These are phyloP conservation scores for Amyelois transitella DNA, from an alignment of 1,140 invertebrate genomes.

Conservation along the genomic window DNA sequence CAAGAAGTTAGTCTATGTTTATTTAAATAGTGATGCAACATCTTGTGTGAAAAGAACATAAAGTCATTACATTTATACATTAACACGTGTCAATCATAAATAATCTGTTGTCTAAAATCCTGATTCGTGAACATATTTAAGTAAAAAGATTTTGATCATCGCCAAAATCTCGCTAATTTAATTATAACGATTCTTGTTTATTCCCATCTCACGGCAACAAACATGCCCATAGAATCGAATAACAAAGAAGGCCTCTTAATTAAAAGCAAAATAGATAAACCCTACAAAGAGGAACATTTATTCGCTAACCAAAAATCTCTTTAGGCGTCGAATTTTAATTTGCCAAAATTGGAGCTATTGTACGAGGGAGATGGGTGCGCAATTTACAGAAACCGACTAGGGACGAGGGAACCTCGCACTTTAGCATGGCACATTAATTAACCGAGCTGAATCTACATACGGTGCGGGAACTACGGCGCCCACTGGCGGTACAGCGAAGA, in stretches of 20 bases:
- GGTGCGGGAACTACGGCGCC: constrained; percentile 50
- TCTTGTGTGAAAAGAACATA: neutral
- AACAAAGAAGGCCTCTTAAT: neutral
- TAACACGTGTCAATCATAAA: no score
- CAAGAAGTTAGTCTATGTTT: neutral
- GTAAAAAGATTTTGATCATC: no score
- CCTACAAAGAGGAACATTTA: constrained; percentile 5
- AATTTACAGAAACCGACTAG: constrained; percentile 54
- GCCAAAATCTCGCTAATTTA: neutral
- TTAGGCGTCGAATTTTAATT: constrained; percentile 58
- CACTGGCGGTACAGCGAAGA: constrained; percentile 59
- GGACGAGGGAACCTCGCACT: constrained; percentile 46
- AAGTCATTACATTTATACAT: neutral
- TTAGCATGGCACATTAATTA: constrained; percentile 68
- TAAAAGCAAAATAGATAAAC: constrained; percentile 5
- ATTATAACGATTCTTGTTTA: neutral
- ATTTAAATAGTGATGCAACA: neutral
- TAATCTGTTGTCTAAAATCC: no score
- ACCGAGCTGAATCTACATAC: constrained; percentile 65
- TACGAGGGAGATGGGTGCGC: constrained; percentile 57
- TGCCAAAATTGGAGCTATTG: constrained; percentile 52
- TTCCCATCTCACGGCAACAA: neutral
- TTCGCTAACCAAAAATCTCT: constrained; percentile 21
- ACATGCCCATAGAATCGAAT: neutral
- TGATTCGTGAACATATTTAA: no score